Evolutionary conservation across 2,888 invertebrate genomes (phyloP).

Genomic region (Nysson spinosus): DNA sequence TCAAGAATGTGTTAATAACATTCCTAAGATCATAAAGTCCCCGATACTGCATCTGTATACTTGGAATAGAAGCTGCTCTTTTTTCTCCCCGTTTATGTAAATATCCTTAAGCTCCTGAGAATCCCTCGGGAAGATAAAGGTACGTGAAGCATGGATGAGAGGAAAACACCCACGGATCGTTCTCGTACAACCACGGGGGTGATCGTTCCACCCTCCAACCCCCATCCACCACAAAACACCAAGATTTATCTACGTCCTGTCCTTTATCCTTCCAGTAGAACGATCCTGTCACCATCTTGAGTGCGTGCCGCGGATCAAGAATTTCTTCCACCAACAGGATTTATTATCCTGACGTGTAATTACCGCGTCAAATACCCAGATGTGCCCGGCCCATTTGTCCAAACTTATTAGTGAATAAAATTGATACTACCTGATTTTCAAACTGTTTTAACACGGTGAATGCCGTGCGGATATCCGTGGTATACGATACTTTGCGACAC

Average conservation of each 20-base stretch:
- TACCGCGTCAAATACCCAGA: constrained; percentile 39
- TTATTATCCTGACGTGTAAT: constrained; percentile 56
- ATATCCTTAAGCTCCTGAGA: constrained; percentile 3
- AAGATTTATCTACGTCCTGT: constrained; percentile 58
- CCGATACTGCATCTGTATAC: not conserved
- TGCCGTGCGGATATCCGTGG: no score
- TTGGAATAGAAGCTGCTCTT: constrained; percentile 4
- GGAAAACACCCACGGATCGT: constrained; percentile 30
- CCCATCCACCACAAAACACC: constrained; percentile 45
- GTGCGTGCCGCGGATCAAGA: constrained; percentile 56
- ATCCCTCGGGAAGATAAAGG: constrained; percentile 25
- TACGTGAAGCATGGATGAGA: constrained; percentile 5
- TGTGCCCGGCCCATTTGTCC: not conserved
- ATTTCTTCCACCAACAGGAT: constrained; percentile 52
- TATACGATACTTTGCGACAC: no score
- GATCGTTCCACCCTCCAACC: not conserved
- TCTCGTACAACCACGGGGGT: constrained; percentile 10
- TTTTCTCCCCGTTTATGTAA: constrained; percentile 4
- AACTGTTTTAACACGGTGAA: no score
- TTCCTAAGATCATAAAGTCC: not conserved
- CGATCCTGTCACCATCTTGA: constrained; percentile 50
- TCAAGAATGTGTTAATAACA: no score
- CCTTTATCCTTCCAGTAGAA: constrained; percentile 52
- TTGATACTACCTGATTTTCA: not conserved
- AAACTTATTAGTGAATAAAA: not conserved